Percentiles rank a stretch among this genome's conserved stretches.
These are phyloP conservation scores for Nettapus auritus DNA, from an alignment of 2,113 vertebrate genomes.

Conservation along the genomic window DNA sequence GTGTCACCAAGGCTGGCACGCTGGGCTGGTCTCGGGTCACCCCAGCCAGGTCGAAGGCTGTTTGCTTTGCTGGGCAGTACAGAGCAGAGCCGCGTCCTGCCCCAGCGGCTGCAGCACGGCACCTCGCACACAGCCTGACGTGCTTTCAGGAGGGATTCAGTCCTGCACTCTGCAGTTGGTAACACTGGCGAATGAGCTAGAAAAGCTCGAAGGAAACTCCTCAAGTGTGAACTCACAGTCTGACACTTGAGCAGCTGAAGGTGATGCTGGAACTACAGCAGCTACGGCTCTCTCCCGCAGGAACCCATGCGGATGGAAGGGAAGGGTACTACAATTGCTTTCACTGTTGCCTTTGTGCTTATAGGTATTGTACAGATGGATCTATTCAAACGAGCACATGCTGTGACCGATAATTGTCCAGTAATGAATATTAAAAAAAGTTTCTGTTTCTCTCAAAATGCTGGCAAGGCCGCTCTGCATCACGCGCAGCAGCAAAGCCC, in stretches of 20 bases:
- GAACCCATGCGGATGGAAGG: neutral
- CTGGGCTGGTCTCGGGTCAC: neutral
- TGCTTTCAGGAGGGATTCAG: neutral
- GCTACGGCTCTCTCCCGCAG: neutral
- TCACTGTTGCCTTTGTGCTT: neutral
- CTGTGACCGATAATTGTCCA: neutral
- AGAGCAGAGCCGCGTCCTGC: neutral
- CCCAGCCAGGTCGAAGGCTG: neutral
- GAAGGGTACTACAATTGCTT: neutral
- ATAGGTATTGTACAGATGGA: neutral
- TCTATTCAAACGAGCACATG: neutral
- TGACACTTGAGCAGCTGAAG: neutral
- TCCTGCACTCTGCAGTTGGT: neutral
- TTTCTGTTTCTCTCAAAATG: neutral
- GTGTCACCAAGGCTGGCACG: neutral
- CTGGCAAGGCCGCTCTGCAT: neutral
- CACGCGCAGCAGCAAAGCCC: neutral
- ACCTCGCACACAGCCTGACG: neutral
- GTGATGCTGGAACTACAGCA: neutral
- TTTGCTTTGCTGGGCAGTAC: neutral
- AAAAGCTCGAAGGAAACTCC: conserved; percentile 12
- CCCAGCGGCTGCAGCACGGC: neutral
- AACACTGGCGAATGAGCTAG: neutral
- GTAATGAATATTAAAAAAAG: neutral
- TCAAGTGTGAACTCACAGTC: neutral